Base-by-base conservation (phyloP, 2,113 vertebrate species). In the Malurus cyaneus region DNA sequence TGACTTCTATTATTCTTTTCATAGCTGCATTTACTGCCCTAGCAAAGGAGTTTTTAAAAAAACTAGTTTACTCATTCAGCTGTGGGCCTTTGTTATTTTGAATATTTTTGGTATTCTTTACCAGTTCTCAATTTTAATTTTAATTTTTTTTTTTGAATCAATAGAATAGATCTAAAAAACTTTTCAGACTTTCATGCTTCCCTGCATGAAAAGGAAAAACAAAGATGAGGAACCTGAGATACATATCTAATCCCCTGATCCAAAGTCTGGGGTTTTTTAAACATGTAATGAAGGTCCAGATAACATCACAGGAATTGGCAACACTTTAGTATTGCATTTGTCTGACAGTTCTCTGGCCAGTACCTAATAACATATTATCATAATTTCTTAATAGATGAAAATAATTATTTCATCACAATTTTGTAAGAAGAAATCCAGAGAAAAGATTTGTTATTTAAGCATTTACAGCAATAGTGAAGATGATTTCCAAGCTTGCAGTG, bases 231-330 rank as follows among this genome's bases (percentile, higher is more conserved):
- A 96, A 95, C 59, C 49, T 80, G 89, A 96, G 87, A 94, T 91
- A 77, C 80, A 61, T 91, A 86, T 94, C 84, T 94, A 91, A 91
- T 94, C 84, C 77, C 92, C 71, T 15, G 80, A 88, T 94, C 84
- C 36, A 15, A 91, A 88, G 84, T 92, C 87, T 92, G 80, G 54
- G 59, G 23, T 47, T 94, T 95, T 94, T 49, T 89, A 91, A 91
- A 61, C 72, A 56, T 80, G 66, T 80, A 94, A 94, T 94, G 94
- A 89, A 94, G 62, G 46, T 34, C 59, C 72, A 92, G 89, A 91
- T 96, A 90, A 93, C 94, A 94, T 92, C 92, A 77, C 73, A 80
- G 77, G 59, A 86, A 80, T 50, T 94, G 88, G 90, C 81, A 94
- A 91, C 59, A 26, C 54, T 91, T 92, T 39, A 54, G 24, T 91